Evolutionary conservation across 1,140 invertebrate species (phyloP), one percentile per base, ranked within the genome.

Genomic region (Probaryconus sp.): DNA sequence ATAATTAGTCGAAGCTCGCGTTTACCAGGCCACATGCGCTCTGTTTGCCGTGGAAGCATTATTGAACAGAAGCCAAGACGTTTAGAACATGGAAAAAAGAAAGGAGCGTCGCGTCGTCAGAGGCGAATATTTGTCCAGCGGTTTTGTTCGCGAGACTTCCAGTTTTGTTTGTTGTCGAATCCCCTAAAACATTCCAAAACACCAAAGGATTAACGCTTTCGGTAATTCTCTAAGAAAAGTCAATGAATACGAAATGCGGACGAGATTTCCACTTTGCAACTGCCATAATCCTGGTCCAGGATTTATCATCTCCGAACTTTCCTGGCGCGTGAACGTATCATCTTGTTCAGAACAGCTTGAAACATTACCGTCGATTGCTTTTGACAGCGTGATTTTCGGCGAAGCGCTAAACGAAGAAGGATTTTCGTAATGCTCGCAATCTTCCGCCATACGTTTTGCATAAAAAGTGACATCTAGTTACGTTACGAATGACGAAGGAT

Each of bases 231-330:
- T 43, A 67, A 71, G 64, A 61, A 43, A 63, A 53, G 76, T 77
- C 78, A 76, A 82, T 82, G 78, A 82, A 81, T 81, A 81, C 72
- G 42, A 76, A 80, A 81, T 71, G 67, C 37, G 20, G 50, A 40
- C 35, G 33, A 31, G 20, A 31, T 35, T 51, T 20, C 26, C 11
- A 4, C 7, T 53, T 50, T 16, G 14, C 42, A 11, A 10, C 26
- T 51, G 33, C 28, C 30, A n/a, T 40, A 69, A 69, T 69, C 48
- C 43, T 18, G n/a, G 31, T 5, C 17, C 31, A 45, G 16, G 48
- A 63, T 51, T 47, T 53, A 63, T 63, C 56, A 63, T 43, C 45
- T 33, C 35, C 33, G 55, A 60, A 37, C 50, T 50, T 21, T 24
- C 18, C 6, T 38, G 17, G 14, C 18, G 28, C 18, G n/a, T 5